Evolutionary conservation across 2,888 invertebrate genomes (phyloP).

Genomic region (Pollenia griseotomentosa): DNA sequence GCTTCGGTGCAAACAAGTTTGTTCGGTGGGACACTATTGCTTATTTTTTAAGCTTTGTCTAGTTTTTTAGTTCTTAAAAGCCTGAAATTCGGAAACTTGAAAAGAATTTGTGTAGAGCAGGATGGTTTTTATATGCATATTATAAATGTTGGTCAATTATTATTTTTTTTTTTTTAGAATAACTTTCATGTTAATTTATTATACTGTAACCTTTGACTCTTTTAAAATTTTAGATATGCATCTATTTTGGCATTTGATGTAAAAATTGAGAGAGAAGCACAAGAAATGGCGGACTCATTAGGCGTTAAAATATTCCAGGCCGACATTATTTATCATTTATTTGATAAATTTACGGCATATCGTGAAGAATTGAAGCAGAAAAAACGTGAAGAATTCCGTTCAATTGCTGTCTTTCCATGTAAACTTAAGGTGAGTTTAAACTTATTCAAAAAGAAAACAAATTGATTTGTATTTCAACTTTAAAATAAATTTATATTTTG

Average conservation of each 20-base stretch:
- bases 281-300: constrained; percentile 97
- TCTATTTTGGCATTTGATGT: constrained; percentile 99
- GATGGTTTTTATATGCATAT: neutral
- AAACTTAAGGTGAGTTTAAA: constrained; percentile 90
- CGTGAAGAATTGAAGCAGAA: constrained; percentile 95
- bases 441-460: neutral
- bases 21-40: no score
- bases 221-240: constrained; percentile 89
- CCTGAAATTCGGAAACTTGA: no score
- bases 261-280: constrained; percentile 98
- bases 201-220: neutral
- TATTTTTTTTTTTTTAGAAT: constrained; percentile 38
- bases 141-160: neutral
- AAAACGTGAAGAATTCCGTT: constrained; percentile 97
- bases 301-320: constrained; percentile 99
- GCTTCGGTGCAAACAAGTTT: no score
- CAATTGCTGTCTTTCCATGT: constrained; percentile 99
- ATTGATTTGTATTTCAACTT: neutral
- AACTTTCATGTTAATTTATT: neutral
- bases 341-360: constrained; percentile 97
- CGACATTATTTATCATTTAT: constrained; percentile 99
- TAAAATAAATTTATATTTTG: neutral
- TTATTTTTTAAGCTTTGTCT: no score
- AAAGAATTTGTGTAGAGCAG: neutral
- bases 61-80: no score